Evolutionary conservation across 2,888 invertebrate genomes (phyloP).

Genomic region (Frankliniella fusca): DNA sequence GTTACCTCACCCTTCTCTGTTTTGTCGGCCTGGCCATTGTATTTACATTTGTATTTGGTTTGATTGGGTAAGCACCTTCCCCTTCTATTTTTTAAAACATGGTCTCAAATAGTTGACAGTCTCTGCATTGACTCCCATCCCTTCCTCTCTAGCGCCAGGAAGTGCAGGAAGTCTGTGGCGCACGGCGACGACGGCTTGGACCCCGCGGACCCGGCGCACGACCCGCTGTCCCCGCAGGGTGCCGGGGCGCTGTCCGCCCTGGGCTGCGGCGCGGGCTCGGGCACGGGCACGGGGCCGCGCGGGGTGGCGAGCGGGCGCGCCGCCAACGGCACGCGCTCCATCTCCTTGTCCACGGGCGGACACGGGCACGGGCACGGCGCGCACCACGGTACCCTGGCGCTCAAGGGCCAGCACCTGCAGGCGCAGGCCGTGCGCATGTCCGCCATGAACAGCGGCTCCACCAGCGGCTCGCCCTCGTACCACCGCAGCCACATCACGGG

Average conservation of each 20-base stretch:
- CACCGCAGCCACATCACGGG: slow-evolving; percentile 69
- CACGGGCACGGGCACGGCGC: slow-evolving; percentile 15
- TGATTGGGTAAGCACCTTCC: neutral
- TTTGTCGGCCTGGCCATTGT: neutral
- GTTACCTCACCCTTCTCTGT: neutral
- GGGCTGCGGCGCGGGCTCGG: too few species aligned
- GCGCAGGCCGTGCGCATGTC: slow-evolving; percentile 57
- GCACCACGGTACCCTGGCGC: slow-evolving; percentile 27
- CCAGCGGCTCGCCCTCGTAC: slow-evolving; percentile 61
- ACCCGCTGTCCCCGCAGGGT: neutral
- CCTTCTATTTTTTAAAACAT: too few species aligned
- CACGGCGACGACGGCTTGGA: slow-evolving; percentile 2
- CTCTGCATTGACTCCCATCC: too few species aligned
- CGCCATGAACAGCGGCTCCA: slow-evolving; percentile 53
- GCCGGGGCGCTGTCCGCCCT: neutral
- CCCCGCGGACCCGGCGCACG: slow-evolving; percentile 7
- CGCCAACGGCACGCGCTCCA: slow-evolving; percentile 28
- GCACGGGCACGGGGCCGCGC: neutral
- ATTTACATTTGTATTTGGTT: neutral
- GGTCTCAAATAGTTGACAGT: too few species aligned
- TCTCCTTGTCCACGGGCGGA: slow-evolving; percentile 30
- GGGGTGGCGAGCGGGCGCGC: neutral
- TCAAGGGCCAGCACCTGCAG: neutral
- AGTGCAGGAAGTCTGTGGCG: slow-evolving; percentile 11
- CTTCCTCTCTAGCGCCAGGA: neutral